Conservation (phyloP, 35 echinoderm and acorn worm genomes). For the Hemicentrotus pulcherrimus region DNA sequence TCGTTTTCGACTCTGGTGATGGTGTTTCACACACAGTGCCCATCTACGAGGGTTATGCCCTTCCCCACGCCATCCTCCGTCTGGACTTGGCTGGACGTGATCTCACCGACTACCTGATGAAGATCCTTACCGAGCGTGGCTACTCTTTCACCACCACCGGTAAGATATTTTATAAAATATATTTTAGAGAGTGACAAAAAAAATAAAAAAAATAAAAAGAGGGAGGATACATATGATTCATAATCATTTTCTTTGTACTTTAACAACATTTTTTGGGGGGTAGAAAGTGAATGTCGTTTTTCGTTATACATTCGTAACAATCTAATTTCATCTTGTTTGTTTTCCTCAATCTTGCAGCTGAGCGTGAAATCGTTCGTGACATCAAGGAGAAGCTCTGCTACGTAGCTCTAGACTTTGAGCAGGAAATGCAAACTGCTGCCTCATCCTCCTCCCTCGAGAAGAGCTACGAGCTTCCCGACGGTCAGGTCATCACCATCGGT, state of each 20-base stretch:
- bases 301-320: too few species aligned
- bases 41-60: constrained; percentile 94
- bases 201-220: too few species aligned
- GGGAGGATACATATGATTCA: too few species aligned
- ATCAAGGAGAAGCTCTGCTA: constrained; percentile 99
- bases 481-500: constrained; percentile 95
- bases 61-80: constrained; percentile 94
- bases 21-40: constrained; percentile 92
- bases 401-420: constrained; percentile 92
- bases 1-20: constrained; percentile 85
- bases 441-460: constrained; percentile 93
- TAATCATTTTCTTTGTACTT: too few species aligned
- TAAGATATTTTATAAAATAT: background rate
- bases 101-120: constrained; percentile 97
- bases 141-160: constrained; percentile 92
- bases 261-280: too few species aligned
- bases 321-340: background rate
- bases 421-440: constrained; percentile 94
- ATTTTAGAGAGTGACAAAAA: too few species aligned
- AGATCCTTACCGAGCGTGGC: constrained; percentile 97
- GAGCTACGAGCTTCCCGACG: constrained; percentile 93
- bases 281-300: too few species aligned
- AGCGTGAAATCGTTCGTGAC: constrained; percentile 99
- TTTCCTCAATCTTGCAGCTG: constrained; percentile 64
- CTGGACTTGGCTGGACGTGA: constrained; percentile 96